Evolutionary conservation across 2,797 vertebrate species (phyloP), one percentile per base, ranked within the genome.

Genomic region (Telmatherina bonti): DNA sequence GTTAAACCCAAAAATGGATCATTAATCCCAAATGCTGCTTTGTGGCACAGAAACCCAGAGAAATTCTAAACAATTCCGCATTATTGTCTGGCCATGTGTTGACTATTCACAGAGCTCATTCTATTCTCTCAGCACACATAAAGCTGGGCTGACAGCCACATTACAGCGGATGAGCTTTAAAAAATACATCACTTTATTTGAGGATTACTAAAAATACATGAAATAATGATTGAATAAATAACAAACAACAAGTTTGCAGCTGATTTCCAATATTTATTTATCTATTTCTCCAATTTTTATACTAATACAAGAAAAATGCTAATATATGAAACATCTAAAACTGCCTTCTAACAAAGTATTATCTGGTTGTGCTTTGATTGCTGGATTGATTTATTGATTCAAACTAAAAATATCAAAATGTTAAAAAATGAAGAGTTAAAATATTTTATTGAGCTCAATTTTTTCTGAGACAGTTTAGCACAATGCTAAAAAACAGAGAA

Each of bases 1-100:
- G 12, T 16, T 56, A 29, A 35, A 47, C 22, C 30, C 54, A 36
- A 62, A 63, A 13, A 24, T 63, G 27, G 31, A 13, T 49, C 24
- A 36, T 11, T 63, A 22, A 71, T 47, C 60, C 59, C 24, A 29
- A 55, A 47, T 55, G 52, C 51, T 29, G 52, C 56, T 26, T 71
- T 22, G 7, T 22, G 26, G 18, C 33, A 16, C 5, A 18, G 24
- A 36, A 3, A 30, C 27, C 33, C 38, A 33, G 26, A 52, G 38
- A 69, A 13, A 58, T 27, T 56, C 22, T 49, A 43, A 54, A 43
- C 35, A 53, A 61, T 43, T 38, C n/a, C 22, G 2, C 4, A 12
- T 30, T 57, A 49, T 33, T 41, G 12, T 27, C 30, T 49, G 29
- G 7, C 13, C n/a, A 18, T 8, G 18, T 43, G 41, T 20, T 43